Base-by-base conservation (phyloP, 2,797 vertebrate species). In the Buceros bicornis region DNA sequence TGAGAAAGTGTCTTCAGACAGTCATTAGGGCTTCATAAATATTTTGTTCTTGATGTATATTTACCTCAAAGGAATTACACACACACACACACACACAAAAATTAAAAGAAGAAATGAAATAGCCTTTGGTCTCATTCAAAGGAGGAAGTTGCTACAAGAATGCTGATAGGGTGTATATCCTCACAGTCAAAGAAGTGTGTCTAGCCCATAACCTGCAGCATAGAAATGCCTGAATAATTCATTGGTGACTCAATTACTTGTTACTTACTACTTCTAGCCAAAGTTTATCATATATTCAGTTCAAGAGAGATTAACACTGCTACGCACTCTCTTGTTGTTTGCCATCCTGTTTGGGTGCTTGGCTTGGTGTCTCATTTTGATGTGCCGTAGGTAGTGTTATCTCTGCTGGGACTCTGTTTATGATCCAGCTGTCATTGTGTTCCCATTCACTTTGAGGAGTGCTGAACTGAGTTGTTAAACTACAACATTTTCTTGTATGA, bases 401-500 rank as follows among this genome's bases (percentile, higher is more conserved):
- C 15, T 87, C 45, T 85, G 13, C 43, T 1, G 7, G 35, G 8
- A 35, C 26, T 61, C 29, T 67, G 29, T 37, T 83, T 77, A 51
- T 37, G 50, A 81, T 78, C 26, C 53, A 89, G 28, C 33, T 85
- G 64, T 66, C 56, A 61, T 3, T 66, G 65, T 83, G 43, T 83
- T 81, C 14, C 53, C 19, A 16, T 77, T 70, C 56, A 70, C 74
- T 91, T 57, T 50, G 64, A 95, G 42, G 18, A 80, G 14, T 2
- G 2, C 50, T 87, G 56, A 43, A 43, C 57, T 73, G 43, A 91
- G 56, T n/a, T 66, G 56, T 28, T 80, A 53, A 88, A 77, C 51
- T 51, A 80, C 28, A 26, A 29, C 13, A 58, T 86, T 90, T 88
- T 77, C 29, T 40, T 83, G 43, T 79, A 48, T 88, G 76, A 88